Evolutionary conservation across 2,888 invertebrate species (phyloP), one percentile per base, ranked within the genome.

Genomic region (Nudaria mundana): DNA sequence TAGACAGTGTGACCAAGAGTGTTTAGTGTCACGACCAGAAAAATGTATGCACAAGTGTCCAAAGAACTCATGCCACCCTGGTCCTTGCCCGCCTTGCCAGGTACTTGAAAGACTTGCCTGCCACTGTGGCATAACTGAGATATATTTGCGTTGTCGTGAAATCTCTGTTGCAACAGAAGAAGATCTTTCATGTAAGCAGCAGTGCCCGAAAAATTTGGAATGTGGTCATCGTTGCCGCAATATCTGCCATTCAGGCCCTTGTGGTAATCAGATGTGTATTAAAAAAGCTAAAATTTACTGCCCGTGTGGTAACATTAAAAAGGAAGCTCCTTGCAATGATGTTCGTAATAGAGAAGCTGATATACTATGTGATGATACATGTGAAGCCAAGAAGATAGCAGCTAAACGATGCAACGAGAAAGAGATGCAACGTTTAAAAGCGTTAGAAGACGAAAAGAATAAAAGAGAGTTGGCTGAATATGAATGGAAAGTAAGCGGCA

Each of bases 141-240:
- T 95, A 3, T 94, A 95, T 61, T 89, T 95, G 37, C 90, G 92
- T 18, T 98, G 98, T 68, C 81, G 79, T 22, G 93, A 94, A 56
- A 91, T 94, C 73, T 89, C 91, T 0, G 71, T 79, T 2, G 84
- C 91, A n/a, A 75, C 77, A 0, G 81, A 80, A 8, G 89, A 89
- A 30, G 76, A 75, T 32, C 66, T 90, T 14, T 91, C 91, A 39
- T 98, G 98, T 71, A 94, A 94, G 24, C 95, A 95, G 71, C 95
- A 94, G 49, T 98, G 98, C 67, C 94, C 96, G 0, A 95, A 94
- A 83, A 93, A 96, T 93, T 92, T 95, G 70, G 75, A 91, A 5
- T 98, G 98, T 79, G 95, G 96, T 0, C 98, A 98, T 79, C 92
- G 95, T 5, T 97, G 96, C 70, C 83, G 90, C 22, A 84, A 91